Evolutionary conservation across 2,113 vertebrate genomes (phyloP).

Genomic region (Promerops cafer): DNA sequence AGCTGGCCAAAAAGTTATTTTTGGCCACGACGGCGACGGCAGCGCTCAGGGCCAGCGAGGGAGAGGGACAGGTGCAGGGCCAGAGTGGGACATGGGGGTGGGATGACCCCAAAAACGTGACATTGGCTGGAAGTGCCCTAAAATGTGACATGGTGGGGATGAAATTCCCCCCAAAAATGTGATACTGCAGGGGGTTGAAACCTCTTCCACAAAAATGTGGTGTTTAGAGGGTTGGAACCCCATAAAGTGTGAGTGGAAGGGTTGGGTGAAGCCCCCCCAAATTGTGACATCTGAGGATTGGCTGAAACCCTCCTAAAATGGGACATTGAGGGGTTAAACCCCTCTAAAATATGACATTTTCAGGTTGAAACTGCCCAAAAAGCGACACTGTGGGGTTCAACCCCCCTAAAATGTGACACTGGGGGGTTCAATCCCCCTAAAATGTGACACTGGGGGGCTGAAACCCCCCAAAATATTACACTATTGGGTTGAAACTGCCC

Average conservation of each 20-base stretch:
- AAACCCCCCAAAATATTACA: not conserved
- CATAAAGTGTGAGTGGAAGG: not conserved
- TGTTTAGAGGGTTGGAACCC: too few species aligned
- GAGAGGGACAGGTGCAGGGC: conserved; percentile 62
- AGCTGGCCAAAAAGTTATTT: conserved; percentile 52
- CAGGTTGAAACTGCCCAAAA: too few species aligned
- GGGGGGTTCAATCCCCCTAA: fast-evolving
- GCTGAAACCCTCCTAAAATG: not conserved
- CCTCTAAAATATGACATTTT: not conserved
- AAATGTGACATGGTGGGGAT: fast-evolving
- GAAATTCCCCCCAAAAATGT: not conserved
- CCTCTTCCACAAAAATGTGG: not conserved
- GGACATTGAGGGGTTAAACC: not conserved
- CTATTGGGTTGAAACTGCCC: fast-evolving
- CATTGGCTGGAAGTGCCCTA: fast-evolving
- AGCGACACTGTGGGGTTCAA: too few species aligned
- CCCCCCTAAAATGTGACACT: fast-evolving
- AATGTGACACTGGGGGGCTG: not conserved
- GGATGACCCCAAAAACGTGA: not conserved
- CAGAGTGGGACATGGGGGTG: fast-evolving
- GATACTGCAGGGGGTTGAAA: not conserved
- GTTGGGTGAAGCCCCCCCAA: not conserved
- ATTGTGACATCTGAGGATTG: fast-evolving
- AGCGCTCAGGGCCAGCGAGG: not conserved
- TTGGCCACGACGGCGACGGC: not conserved